Base-by-base conservation (phyloP, 2,888 invertebrate genomes). In the Halictus ligatus region DNA sequence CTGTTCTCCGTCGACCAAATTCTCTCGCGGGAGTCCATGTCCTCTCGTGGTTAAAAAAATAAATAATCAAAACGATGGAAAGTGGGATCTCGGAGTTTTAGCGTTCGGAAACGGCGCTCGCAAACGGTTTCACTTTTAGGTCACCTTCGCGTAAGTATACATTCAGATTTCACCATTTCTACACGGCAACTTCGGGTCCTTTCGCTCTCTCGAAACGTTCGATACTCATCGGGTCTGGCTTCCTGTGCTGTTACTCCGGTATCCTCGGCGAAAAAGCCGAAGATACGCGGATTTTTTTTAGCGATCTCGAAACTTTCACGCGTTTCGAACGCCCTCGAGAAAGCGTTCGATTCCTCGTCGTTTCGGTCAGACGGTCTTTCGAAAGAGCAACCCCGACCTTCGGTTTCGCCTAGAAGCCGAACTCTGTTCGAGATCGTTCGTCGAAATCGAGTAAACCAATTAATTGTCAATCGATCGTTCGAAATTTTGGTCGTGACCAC, bases 41-140 rank as follows among this genome's bases (percentile, higher is more conserved):
- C 25, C 25, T 15, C 64, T 15, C 64, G 15, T 18, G 8, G 64
- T 29, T 18, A 35, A 29, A 35, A 58, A 29, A 18, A 35, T 5
- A 5, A 35, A 4, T 0, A 35, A 35, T 64, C 35, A 29, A 64
- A 69, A 40, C 69, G 69, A 69, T 69, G 40, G 69, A 69, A 69
- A 69, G 69, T 10, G 21, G 69, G 40, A 12, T 48, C 43, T 40
- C 43, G 13, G 74, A 54, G 13, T 73, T 15, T 73, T 80, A 64
- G 40, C 64, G 76, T n/a, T 43, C n/a, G n/a, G n/a, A n/a, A n/a
- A 75, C 79, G 78, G 48, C 48, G 29, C 84, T 85, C 84, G 83
- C 88, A 89, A 92, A 92, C 85, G 89, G 91, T 92, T 92, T 92
- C 92, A 91, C 92, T 92, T 92, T 90, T 92, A 88, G 90, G 90